Percentiles rank a stretch among this genome's conserved stretches.
These are phyloP conservation scores for Hemibagrus wyckioides DNA, from an alignment of 2,113 vertebrate species.

Conservation along the genomic window DNA sequence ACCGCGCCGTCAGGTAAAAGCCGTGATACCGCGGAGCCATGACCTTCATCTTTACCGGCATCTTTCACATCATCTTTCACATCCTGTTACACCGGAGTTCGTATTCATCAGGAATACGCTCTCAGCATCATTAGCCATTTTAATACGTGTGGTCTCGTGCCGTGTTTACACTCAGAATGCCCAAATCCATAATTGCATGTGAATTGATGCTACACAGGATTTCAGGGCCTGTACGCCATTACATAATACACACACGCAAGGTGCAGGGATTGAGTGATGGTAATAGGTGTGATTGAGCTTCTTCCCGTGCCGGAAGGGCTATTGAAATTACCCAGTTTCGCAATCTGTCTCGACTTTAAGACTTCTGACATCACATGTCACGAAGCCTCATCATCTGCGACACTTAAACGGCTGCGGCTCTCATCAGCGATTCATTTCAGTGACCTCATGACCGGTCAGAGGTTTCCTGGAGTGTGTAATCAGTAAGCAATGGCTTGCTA, in stretches of 20 bases:
- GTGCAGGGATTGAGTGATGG: neutral
- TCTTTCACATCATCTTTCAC: neutral
- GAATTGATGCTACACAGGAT: neutral
- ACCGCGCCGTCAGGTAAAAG: constrained; percentile 89
- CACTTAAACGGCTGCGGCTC: neutral
- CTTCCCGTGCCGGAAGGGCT: neutral
- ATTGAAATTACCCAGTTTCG: neutral
- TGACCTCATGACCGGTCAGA: neutral
- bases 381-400: neutral
- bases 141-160: neutral
- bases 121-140: neutral
- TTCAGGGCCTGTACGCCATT: neutral
- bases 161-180: neutral
- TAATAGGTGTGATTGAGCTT: neutral
- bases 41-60: neutral
- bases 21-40: neutral
- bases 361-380: neutral
- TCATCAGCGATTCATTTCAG: neutral
- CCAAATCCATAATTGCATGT: neutral
- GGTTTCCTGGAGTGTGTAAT: neutral
- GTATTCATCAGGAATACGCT: neutral
- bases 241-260: neutral
- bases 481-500: neutral
- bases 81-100: neutral
- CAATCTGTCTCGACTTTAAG: neutral